Evolutionary conservation across 2,113 vertebrate species (phyloP), one percentile per base, ranked within the genome.

Genomic region (Melospiza georgiana): DNA sequence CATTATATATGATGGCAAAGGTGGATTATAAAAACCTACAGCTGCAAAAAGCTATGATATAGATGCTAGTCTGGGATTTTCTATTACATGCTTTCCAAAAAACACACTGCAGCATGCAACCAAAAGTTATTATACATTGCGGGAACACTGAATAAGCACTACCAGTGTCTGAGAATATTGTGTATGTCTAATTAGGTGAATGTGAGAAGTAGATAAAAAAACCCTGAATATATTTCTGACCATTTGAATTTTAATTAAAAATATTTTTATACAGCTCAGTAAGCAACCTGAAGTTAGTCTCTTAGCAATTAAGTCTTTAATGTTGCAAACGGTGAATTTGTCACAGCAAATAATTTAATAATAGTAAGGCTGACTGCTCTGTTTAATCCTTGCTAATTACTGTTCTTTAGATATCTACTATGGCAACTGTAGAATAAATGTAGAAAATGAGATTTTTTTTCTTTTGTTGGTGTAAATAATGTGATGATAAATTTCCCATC

Each of bases 241-340:
- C 41, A 55, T 71, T 63, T 89, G 43, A 71, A 92, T 94, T 94
- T 91, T 23, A 94, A 77, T 91, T 84, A 39, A 58, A 80, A 68
- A 69, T 77, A 86, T 37, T 90, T 85, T 90, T 61, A 23, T 49
- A 24, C 25, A 63, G 28, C 30, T 94, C 61, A 43, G 51, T 71
- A 87, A 92, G 51, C 33, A 86, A n/a, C 51, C n/a, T 46, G 43
- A 25, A 71, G 28, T 84, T 86, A 69, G 49, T 94, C 54, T 87
- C 33, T 69, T 86, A 91, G 84, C 55, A 91, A 35, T 77, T 80
- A 87, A 77, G 39, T 77, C 46, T 86, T 88, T 77, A 74, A 46
- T 43, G 39, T 62, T 80, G 28, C 51, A 74, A 94, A 84, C 0
- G 0, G 23, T 84, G 68, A 63, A 69, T 84, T 39, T 89, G 21